phyloP scores from a whole-genome alignment of 1,140 invertebrate genomes.

The Cotesia chilonis region DNA sequence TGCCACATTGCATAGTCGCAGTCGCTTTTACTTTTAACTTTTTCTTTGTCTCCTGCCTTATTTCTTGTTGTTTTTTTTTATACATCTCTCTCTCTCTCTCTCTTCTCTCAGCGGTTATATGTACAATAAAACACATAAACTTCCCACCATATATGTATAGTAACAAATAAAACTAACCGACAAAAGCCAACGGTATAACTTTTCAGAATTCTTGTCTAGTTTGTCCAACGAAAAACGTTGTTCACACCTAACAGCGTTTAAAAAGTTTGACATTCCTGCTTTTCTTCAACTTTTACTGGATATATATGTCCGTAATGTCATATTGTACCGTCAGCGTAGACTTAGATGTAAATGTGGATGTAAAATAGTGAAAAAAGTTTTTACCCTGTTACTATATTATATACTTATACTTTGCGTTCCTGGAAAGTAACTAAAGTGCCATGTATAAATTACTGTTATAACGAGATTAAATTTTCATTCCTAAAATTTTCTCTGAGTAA shows the following conservation, averaged over 20 bases:
- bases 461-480: slow-evolving; percentile 11
- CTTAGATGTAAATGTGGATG: no score
- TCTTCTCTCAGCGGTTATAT: background rate
- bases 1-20: no score
- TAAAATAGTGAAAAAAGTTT: background rate
- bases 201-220: slow-evolving; percentile 9
- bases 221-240: slow-evolving; percentile 16
- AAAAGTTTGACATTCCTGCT: slow-evolving; percentile 10
- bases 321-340: no score
- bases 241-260: background rate
- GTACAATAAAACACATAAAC: slow-evolving; percentile 11
- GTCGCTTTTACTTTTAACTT: no score
- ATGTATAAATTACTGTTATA: slow-evolving; percentile 2
- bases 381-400: background rate
- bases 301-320: background rate
- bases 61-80: no score
- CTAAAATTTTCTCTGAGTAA: background rate
- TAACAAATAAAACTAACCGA: slow-evolving; percentile 8
- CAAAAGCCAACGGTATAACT: background rate
- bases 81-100: no score
- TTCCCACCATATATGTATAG: background rate
- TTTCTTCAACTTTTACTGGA: background rate
- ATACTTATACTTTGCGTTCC: background rate
- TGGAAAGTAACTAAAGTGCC: slow-evolving; percentile 4
- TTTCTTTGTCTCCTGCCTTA: no score